These are phyloP conservation scores for Haplotaxodon microlepis DNA, from an alignment of 2,113 vertebrate species.

Conservation along the genomic window DNA sequence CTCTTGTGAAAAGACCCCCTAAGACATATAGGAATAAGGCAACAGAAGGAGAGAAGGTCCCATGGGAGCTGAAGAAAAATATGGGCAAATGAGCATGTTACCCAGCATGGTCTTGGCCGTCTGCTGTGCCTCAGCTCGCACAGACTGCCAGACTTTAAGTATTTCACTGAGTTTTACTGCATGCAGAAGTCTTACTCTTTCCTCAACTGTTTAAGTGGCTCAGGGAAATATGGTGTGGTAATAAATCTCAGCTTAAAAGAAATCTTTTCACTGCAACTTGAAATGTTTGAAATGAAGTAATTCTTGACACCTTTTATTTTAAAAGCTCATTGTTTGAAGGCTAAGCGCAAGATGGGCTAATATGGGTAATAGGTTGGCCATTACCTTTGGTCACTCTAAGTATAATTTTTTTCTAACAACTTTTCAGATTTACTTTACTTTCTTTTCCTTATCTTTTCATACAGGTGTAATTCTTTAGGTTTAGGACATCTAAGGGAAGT, in stretches of 20 bases:
- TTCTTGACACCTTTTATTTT: neutral
- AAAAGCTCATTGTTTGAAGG: neutral
- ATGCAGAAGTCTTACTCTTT: neutral
- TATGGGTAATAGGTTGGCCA: neutral
- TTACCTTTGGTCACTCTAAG: neutral
- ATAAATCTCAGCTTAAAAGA: neutral
- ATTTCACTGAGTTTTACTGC: constrained; percentile 17
- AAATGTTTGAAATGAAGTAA: neutral
- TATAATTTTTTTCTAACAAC: neutral
- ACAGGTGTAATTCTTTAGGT: neutral
- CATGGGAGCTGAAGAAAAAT: constrained; percentile 49
- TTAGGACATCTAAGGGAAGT: neutral
- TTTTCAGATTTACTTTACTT: neutral
- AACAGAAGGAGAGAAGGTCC: constrained; percentile 56
- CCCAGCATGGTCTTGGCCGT: constrained; percentile 44
- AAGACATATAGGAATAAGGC: constrained; percentile 58
- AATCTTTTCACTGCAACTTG: neutral
- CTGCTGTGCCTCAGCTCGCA: constrained; percentile 40
- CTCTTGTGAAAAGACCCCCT: constrained; percentile 30
- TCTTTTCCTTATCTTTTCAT: neutral
- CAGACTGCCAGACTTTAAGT: constrained; percentile 3
- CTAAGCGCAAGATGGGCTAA: neutral
- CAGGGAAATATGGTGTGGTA: neutral
- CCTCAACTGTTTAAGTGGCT: neutral
- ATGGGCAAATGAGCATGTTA: constrained; percentile 69